Base-by-base conservation (phyloP, 2,797 vertebrate genomes). In the Acanthornis magna region DNA sequence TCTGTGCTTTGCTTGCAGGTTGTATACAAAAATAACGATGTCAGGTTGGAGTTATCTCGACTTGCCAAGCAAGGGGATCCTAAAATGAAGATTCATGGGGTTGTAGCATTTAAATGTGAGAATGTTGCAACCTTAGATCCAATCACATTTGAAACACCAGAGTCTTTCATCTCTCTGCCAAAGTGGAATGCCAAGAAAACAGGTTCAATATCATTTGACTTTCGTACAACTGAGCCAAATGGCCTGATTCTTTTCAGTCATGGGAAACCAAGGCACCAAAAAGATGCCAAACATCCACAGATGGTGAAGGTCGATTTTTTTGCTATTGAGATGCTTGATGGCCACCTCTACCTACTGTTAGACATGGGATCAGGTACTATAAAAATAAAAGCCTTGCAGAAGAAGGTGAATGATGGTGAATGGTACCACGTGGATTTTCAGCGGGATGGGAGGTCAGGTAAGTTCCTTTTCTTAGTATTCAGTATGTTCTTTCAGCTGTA, bases 341-440 rank as follows among this genome's bases (percentile, higher is more conserved):
- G 99, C 7, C 99, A 99, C 89, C 98, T 99, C 77, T 99, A 99
- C 97, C 97, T 99, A 82, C 98, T 99, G 72, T 95, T 99, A 87
- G 99, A 99, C 93, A 99, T 99, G 99, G 99, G 99, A 77, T 99
- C 99, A 34, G 99, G 99, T 94, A 99, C 99, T 91, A 99, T 99
- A 88, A 99, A 99, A 98, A 99, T 99, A 91, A 98, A 97, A 96
- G 99, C 99, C 11, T 98, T 99, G 53, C 99, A 99, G 96, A 99
- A 99, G 97, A 99, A 99, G 93, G 99, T 99, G 91, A 99, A 99
- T 96, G 99, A 99, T 30, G 99, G 99, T 61, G 99, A 99, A 97
- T 99, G 99, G 99, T 99, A 99, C 97, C 99, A 99, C 10, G 99
- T 99, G 93, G 99, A 99, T 97, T 99, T 99, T 95, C 99, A 99